Percentiles rank a stretch among this genome's conserved stretches.
Conservation (phyloP, 2,797 vertebrate species). For the Manis crassicaudata region DNA sequence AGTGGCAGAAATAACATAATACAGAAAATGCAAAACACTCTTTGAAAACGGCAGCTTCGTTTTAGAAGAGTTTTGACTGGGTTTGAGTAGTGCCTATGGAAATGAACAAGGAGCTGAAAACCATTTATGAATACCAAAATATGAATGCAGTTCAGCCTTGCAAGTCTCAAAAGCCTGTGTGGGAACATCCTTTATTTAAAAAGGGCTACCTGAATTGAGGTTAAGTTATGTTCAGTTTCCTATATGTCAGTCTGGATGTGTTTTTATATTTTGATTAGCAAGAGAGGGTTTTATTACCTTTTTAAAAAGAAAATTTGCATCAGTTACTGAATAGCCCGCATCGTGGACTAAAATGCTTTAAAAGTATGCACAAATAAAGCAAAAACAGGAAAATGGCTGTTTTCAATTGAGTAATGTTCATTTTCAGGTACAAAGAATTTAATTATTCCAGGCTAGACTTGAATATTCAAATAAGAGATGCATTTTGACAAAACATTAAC, state of each 20-base stretch:
- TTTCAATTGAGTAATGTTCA: slow-evolving; percentile 69
- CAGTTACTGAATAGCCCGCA: slow-evolving; percentile 71
- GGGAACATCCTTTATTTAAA: slow-evolving; percentile 66
- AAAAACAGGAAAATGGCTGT: slow-evolving; percentile 72
- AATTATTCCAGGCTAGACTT: slow-evolving; percentile 72
- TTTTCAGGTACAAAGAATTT: slow-evolving; percentile 53
- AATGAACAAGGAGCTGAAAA: slow-evolving; percentile 54
- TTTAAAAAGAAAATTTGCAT: slow-evolving; percentile 76
- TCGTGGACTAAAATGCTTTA: slow-evolving; percentile 65
- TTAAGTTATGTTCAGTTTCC: slow-evolving; percentile 65
- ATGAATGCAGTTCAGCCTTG: slow-evolving; percentile 46
- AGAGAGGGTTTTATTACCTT: slow-evolving; percentile 74
- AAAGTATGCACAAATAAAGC: slow-evolving; percentile 73
- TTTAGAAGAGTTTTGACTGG: slow-evolving; percentile 40
- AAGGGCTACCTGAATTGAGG: slow-evolving; percentile 67
- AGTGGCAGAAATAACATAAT: slow-evolving; percentile 17
- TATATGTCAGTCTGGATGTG: slow-evolving; percentile 59
- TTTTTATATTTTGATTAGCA: slow-evolving; percentile 76
- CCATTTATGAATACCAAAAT: slow-evolving; percentile 55
- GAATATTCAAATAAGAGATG: slow-evolving; percentile 70
- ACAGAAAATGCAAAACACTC: background rate
- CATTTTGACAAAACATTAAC: slow-evolving; percentile 76
- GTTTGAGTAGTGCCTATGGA: slow-evolving; percentile 7
- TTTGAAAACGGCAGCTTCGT: slow-evolving; percentile 51
- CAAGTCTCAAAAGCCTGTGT: slow-evolving; percentile 45